phyloP scores from a whole-genome alignment of 2,113 vertebrate species.

The Cavia aperea region DNA sequence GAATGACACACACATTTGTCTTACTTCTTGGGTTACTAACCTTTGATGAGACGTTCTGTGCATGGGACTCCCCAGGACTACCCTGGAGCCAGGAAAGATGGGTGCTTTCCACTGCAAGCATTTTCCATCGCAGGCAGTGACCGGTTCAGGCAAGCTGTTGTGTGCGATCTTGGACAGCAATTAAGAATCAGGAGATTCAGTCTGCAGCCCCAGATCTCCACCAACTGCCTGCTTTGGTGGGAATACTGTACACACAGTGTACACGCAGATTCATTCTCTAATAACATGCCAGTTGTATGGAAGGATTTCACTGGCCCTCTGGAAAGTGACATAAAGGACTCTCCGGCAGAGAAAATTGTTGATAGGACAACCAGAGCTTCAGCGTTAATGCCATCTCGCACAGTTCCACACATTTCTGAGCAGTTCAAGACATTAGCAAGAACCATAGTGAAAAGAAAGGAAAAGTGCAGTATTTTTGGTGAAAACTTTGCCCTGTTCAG shows the following conservation, averaged over 20 bases:
- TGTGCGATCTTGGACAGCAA: background rate
- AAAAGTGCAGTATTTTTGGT: background rate
- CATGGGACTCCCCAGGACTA: background rate
- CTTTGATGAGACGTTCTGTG: background rate
- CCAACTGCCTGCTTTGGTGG: background rate
- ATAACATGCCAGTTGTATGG: background rate
- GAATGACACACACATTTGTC: slow-evolving; percentile 11
- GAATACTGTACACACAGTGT: fast-evolving
- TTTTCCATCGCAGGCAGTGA: background rate
- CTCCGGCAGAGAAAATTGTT: background rate
- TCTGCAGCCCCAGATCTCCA: background rate
- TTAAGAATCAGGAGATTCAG: background rate
- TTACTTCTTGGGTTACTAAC: background rate
- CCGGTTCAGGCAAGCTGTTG: background rate
- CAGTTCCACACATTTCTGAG: background rate
- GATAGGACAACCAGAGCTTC: background rate
- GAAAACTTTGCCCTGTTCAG: background rate
- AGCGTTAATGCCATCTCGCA: background rate
- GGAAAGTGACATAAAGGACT: background rate
- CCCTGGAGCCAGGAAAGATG: slow-evolving; percentile 4
- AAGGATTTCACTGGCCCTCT: too few relatives aligned
- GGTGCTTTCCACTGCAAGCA: background rate
- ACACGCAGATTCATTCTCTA: background rate
- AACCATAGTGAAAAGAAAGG: background rate
- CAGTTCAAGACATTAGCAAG: background rate